Conservation (phyloP, 1,140 invertebrate genomes). For the Drosophila micromelanica region DNA sequence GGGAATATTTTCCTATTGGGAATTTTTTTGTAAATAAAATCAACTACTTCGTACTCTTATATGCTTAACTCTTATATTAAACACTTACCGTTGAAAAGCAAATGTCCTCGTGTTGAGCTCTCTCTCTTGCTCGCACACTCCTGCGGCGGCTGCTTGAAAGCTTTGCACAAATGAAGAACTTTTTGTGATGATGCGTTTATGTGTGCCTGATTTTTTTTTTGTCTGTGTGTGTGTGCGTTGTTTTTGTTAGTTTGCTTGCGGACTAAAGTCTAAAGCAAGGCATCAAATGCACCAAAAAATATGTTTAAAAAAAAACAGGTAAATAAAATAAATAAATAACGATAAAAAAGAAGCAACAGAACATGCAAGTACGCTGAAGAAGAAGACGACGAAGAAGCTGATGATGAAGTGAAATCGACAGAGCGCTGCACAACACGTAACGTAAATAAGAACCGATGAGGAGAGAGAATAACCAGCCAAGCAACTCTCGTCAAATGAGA, state of each 20-base stretch:
- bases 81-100: slow-evolving; percentile 42
- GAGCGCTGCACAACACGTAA: slow-evolving; percentile 59
- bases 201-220: slow-evolving; percentile 2
- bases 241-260: slow-evolving; percentile 29
- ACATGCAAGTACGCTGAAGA: slow-evolving; percentile 31
- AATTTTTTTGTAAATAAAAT: no score
- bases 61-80: background rate
- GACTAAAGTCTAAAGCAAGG: slow-evolving; percentile 30
- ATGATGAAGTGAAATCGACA: slow-evolving; percentile 60
- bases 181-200: background rate
- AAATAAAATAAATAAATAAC: slow-evolving; percentile 41
- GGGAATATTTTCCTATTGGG: no score
- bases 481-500: slow-evolving; percentile 23
- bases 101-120: slow-evolving; percentile 31
- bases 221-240: slow-evolving; percentile 20
- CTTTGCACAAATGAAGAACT: slow-evolving; percentile 14
- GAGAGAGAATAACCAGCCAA: slow-evolving; percentile 26
- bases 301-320: slow-evolving; percentile 6
- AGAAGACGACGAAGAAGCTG: slow-evolving; percentile 22
- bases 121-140: slow-evolving; percentile 15
- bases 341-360: slow-evolving; percentile 1
- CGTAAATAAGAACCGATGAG: slow-evolving; percentile 56
- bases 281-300: slow-evolving; percentile 36
- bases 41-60: background rate
- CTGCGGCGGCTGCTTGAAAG: slow-evolving; percentile 20